Evolutionary conservation across 2,113 vertebrate genomes (phyloP), one percentile per base, ranked within the genome.

Genomic region (Regulus satrapa): DNA sequence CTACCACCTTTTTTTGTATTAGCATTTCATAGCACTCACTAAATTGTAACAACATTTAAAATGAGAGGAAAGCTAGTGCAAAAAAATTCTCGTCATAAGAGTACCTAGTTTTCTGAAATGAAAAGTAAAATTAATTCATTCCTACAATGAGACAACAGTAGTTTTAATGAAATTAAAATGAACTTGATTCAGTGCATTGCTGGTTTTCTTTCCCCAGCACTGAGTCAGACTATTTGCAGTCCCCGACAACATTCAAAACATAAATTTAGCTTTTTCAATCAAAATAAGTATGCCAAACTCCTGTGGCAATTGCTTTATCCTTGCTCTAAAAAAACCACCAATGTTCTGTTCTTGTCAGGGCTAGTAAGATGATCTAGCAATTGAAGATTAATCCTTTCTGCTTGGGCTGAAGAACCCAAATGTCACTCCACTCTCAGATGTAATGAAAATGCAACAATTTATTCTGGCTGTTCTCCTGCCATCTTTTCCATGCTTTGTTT

Each of bases 1-100:
- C n/a, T 82, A 29, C 1, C 6, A 4, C 0, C 1, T 58, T 78
- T 75, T 3, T 2, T 32, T 72, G 2, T 19, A 15, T 51, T 55
- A 63, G 3, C 17, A 84, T 15, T 34, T 72, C 49, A 18, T 11
- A 63, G 7, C 38, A 31, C 24, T 79, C 85, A 75, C 10, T 34
- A 49, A 62, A 14, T 19, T 67, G 11, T 17, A 58, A 19, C 29
- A 75, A 34, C 6, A 43, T 68, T 67, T 23, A 3, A 72, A 84
- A 32, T 54, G 18, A 63, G 13, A 54, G 5, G 75, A 67, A 84
- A 56, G 1, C 4, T 48, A 56, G 2, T 16, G 14, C 1, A 59
- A 51, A 29, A 71, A 84, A 54, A 73, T 3, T 0, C 20, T n/a
- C 17, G 29, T 79, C 4, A 54, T 32, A 76, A 59, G 41, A 55